Evolutionary conservation across 2,113 vertebrate genomes (phyloP), one percentile per base, ranked within the genome.

Genomic region (Dendropsophus ebraccatus): DNA sequence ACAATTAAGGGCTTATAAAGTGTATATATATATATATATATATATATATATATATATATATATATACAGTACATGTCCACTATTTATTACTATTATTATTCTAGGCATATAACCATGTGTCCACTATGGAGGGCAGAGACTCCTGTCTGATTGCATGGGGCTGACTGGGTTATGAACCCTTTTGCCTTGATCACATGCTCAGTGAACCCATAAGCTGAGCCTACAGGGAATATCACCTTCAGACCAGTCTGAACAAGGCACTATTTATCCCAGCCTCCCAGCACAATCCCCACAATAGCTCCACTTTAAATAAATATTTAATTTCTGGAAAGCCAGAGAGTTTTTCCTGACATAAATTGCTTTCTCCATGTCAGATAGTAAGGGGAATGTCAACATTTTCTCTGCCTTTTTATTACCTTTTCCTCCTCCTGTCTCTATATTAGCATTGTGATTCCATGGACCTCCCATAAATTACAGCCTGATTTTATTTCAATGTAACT

Each of bases 261-360:
- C 56, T 65, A 62, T 81, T 77, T 45, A 62, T 81, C 58, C 54
- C 78, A 65, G 54, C 50, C 62, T 81, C 58, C 54, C 78, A 65
- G 54, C 50, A 35, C 52, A 52, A 76, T 30, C 49, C 47, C 49
- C 50, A 77, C 49, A 28, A 77, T 11, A 41, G 77, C 54, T 80
- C 37, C 78, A 62, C 78, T 35, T 65, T 81, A 81, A 62, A 81
- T 41, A 62, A 62, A 81, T 81, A 81, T 81, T 65, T 81, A 47
- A 81, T 81, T 81, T 45, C 35, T 62, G 58, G 78, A 65, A 65
- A 65, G 37, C 58, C 60, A 41, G 56, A 11, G 54, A 28, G 37
- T 80, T 81, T n/a, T 81, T 81, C 56, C 78, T 62, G 78, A 62
- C 78, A 81, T 81, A 62, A 81, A 81, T 81, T 45, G 78, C 78